Base-by-base conservation (phyloP, 2,797 vertebrate genomes). In the Lemur catta region DNA sequence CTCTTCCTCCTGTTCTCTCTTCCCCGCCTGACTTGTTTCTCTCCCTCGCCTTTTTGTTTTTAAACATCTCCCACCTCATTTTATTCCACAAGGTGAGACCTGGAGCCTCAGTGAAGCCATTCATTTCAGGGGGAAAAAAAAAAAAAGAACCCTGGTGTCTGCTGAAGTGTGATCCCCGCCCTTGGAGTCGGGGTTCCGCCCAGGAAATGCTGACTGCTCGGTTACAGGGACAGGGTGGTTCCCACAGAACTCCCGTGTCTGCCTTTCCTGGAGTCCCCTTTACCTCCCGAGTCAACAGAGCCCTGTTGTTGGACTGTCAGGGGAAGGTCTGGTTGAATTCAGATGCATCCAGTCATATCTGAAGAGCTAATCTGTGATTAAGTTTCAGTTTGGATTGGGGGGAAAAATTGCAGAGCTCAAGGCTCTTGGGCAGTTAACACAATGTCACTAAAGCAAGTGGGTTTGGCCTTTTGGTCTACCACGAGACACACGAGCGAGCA, bases 341-440 rank as follows among this genome's bases (percentile, higher is more conserved):
- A 55, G 94, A 71, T 24, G 18, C 41, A 38, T 84, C 78, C 35
- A 38, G 13, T 89, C 57, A 33, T 94, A 97, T 94, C 91, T 91
- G 89, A 94, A 93, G 76, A 94, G 91, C 87, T 85, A 57, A 96
- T 94, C 91, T 67, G 38, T 67, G 75, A 94, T 93, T 84, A 78
- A 26, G 63, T 96, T 97, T 97, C 96, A 93, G 48, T 91, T 79
- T 92, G 72, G 72, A 94, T 63, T 59, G 41, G 14, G n/a, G 50
- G 0, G 9, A 10, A 61, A 76, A 80, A 57, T 9, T 80, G 35
- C 28, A 41, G 33, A 82, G 35, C 26, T 57, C 89, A 88, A 93
- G 61, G 61, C 26, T n/a, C 48, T 80, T 81, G 43, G 7, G 15
- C 41, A 67, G 1, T 59, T 18, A 55, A 81, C 48, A 41, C 12